Evolutionary conservation across 2,113 vertebrate genomes (phyloP).

Genomic region (Hystrix cristata): DNA sequence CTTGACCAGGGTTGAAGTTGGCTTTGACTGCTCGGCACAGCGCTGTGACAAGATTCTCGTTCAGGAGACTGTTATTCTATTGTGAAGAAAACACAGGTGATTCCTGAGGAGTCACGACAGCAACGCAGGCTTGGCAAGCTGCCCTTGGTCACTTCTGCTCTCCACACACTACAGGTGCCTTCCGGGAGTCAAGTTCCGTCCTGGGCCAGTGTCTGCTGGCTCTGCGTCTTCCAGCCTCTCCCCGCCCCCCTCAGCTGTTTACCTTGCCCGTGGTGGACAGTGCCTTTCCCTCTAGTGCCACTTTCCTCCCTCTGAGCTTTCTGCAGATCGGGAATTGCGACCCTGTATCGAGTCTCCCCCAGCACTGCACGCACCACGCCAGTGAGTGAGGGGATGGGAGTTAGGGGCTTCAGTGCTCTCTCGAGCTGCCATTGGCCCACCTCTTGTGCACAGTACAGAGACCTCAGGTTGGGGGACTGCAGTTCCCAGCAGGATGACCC

Average conservation of each 20-base stretch:
- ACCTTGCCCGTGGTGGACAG: rapidly evolving
- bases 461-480: not conserved
- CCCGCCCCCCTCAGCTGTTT: rapidly evolving
- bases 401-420: not conserved
- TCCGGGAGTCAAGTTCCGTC: not conserved
- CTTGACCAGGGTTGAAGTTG: slow-evolving; percentile 74
- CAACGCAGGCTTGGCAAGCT: not conserved
- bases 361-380: not conserved
- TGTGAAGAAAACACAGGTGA: slow-evolving; percentile 21
- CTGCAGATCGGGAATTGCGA: not conserved
- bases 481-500: not conserved
- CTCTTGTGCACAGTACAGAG: not conserved
- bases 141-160: not conserved
- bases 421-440: not conserved
- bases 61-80: not conserved
- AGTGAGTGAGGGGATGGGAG: not conserved
- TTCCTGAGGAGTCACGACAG: not conserved
- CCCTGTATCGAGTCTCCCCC: not conserved
- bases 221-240: rapidly evolving
- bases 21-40: slow-evolving; percentile 84
- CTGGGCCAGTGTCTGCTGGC: not conserved
- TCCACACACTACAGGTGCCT: not conserved
- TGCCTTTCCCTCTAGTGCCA: not conserved
- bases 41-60: slow-evolving; percentile 63
- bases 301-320: not conserved